A percentile compares a stretch with the other conserved stretches of the same genome.
Evolutionary conservation across 2,888 invertebrate species (phyloP).

Genomic region (Galerucella pusilla): DNA sequence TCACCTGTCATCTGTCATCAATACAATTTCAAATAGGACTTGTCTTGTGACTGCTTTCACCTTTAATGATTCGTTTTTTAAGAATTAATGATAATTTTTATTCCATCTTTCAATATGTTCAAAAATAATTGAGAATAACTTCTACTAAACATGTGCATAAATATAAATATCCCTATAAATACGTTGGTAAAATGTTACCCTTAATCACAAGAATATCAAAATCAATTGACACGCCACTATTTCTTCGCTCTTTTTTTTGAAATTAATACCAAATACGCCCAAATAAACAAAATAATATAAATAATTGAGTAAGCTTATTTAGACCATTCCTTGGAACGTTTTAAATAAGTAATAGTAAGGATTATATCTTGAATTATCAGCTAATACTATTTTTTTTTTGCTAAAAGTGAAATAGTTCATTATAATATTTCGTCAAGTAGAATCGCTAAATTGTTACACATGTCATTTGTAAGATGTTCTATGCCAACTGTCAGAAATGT

Average conservation of each 20-base stretch:
- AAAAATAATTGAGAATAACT: constrained; percentile 18
- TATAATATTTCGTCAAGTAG: no score
- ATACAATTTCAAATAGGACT: no score
- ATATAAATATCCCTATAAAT: constrained; percentile 55
- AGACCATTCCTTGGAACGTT: constrained; percentile 1
- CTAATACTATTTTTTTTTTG: background rate
- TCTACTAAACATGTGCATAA: constrained; percentile 48
- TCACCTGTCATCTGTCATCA: no score
- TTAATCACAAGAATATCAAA: constrained; percentile 54
- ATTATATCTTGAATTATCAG: background rate
- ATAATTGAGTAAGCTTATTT: background rate
- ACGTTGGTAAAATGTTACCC: constrained; percentile 56
- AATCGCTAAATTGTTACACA: no score
- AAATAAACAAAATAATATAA: constrained; percentile 13
- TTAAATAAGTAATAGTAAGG: background rate
- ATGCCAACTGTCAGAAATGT: no score
- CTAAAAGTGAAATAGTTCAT: no score
- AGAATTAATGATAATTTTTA: background rate
- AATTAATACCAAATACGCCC: constrained; percentile 24
- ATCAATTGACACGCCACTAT: constrained; percentile 40
- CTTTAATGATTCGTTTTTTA: no score
- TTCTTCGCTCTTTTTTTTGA: constrained; percentile 17
- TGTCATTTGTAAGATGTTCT: no score
- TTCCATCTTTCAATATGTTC: constrained; percentile 4
- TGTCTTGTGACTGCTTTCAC: no score